Evolutionary conservation across 2,888 invertebrate genomes (phyloP), one percentile per base, ranked within the genome.

Genomic region (Apodemia mormo): DNA sequence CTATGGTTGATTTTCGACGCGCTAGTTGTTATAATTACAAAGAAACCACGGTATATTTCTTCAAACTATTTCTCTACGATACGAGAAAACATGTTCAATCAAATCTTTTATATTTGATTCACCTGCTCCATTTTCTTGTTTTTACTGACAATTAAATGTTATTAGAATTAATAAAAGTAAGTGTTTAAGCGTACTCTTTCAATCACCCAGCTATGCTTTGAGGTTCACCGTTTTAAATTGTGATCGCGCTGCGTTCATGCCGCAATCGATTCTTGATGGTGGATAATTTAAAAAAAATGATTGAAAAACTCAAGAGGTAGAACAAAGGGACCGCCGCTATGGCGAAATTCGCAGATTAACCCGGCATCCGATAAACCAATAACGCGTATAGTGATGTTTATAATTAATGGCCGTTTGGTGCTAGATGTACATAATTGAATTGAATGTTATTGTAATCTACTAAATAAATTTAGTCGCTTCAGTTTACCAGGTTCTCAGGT

Each of bases 331-430:
- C 89, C 90, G 89, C 84, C 85, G 79, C 84, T 82, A 76, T 83
- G 86, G 85, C 81, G 83, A 91, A 90, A 90, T 89, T 92, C 85
- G 86, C 91, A 91, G 92, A 91, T 92, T 91, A 88, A 85, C 78
- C 79, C 76, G 85, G 89, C 89, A 90, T 92, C 84, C 89, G 91
- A 90, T 92, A 90, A 92, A 87, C 90, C 89, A 87, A 91, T 90
- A 88, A 82, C 83, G 86, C 85, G 81, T 87, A 77, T 84, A 87
- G 84, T 87, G 76, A 70, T 73, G 76, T 69, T 71, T 72, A 68
- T 71, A 76, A 68, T 80, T 72, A 87, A 80, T 87, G 89, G 87
- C 71, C 76, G 14, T 49, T 49, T 45, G 40, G 9, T 40, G 40
- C 9, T 40, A 40, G 9, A 40, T 40, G 40, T 7, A 7, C 40